A percentile compares a stretch with the other conserved stretches of the same genome.
phyloP scores from a whole-genome alignment of 2,113 vertebrate species.

The Varanus salvator region DNA sequence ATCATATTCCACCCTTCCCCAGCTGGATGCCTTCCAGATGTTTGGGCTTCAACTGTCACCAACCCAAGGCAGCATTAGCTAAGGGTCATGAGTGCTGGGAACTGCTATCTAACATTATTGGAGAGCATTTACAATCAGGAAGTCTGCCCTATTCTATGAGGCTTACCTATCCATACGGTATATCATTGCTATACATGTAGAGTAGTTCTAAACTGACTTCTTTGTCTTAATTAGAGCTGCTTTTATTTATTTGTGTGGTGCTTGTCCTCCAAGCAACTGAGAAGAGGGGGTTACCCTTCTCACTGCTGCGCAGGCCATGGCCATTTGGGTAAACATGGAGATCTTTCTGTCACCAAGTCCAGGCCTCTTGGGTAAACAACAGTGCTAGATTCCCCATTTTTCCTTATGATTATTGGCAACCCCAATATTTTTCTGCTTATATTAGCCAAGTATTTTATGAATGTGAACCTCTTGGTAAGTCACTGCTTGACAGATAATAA shows the following conservation, averaged over 20 bases:
- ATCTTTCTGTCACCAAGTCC: too few relatives aligned
- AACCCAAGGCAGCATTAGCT: too few relatives aligned
- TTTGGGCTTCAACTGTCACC: too few relatives aligned
- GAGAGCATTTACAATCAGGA: too few relatives aligned
- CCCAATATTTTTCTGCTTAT: constrained; percentile 16
- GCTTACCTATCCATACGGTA: background rate
- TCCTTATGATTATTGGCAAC: background rate
- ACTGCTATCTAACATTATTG: too few relatives aligned
- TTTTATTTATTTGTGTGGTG: background rate
- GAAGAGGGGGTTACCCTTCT: background rate
- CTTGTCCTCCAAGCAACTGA: background rate
- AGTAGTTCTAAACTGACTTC: background rate
- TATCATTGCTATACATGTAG: background rate
- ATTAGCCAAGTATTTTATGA: constrained; percentile 41
- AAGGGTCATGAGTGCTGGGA: too few relatives aligned
- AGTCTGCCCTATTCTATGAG: background rate
- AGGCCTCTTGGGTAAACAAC: background rate
- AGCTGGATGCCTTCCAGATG: too few relatives aligned
- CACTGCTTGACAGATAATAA: constrained; percentile 46
- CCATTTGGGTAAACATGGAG: background rate
- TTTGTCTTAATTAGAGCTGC: background rate
- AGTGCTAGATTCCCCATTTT: constrained; percentile 19
- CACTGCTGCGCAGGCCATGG: background rate
- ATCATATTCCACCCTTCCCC: too few relatives aligned
- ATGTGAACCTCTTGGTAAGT: constrained; percentile 36